Percentiles rank a stretch among this genome's conserved stretches.
phyloP scores from a whole-genome alignment of 2,888 invertebrate genomes.

The Drosophila subsilvestris region DNA sequence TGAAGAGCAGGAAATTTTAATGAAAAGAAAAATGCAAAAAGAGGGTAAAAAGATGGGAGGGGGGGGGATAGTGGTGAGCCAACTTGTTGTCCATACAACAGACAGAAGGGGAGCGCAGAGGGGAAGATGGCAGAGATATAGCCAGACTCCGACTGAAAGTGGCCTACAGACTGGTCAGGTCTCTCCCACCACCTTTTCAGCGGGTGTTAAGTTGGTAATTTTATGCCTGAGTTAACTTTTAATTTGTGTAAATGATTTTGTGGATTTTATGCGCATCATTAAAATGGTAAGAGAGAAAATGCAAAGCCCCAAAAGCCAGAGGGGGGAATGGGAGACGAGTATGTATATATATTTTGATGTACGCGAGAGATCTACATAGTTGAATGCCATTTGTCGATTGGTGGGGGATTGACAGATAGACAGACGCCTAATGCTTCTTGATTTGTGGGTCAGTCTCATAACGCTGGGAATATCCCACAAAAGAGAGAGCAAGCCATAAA shows the following conservation, averaged over 20 bases:
- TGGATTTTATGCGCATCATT: slow-evolving; percentile 75
- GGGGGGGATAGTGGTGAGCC: background rate
- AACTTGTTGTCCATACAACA: slow-evolving; percentile 4
- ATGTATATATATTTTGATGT: slow-evolving; percentile 44
- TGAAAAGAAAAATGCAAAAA: slow-evolving; percentile 60
- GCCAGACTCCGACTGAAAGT: slow-evolving; percentile 11
- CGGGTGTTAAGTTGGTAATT: slow-evolving; percentile 82
- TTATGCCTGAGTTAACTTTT: slow-evolving; percentile 80
- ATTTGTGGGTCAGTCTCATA: slow-evolving; percentile 64
- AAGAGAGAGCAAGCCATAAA: slow-evolving; percentile 30
- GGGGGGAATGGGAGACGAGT: background rate
- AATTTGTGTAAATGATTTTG: slow-evolving; percentile 79
- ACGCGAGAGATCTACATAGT: slow-evolving; percentile 37
- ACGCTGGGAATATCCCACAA: background rate
- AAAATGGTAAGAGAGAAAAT: slow-evolving; percentile 47
- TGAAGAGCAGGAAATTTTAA: slow-evolving; percentile 58
- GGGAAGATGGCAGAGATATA: background rate
- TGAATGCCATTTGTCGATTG: slow-evolving; percentile 23
- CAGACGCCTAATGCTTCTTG: slow-evolving; percentile 66
- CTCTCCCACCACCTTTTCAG: slow-evolving; percentile 36
- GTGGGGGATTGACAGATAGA: slow-evolving; percentile 43
- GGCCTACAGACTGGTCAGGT: slow-evolving; percentile 31
- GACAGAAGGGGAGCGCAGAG: background rate
- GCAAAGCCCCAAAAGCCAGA: slow-evolving; percentile 6
- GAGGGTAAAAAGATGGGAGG: slow-evolving; percentile 5